A percentile compares a stretch with the other conserved stretches of the same genome.
These are phyloP conservation scores for Lerista edwardsae DNA, from an alignment of 2,797 vertebrate genomes.

Conservation along the genomic window DNA sequence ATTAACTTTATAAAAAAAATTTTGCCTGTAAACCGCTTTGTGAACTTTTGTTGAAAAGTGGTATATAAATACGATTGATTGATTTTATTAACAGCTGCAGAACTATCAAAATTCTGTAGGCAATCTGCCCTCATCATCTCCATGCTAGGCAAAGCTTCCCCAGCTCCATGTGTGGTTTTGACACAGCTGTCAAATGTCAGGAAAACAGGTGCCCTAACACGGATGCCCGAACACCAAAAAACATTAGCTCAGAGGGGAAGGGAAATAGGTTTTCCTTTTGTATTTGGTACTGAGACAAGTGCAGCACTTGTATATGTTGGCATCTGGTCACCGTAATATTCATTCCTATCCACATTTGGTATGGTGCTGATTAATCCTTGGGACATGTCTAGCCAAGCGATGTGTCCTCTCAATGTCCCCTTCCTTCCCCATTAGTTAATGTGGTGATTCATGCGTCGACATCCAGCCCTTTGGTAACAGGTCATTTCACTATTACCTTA, in stretches of 20 bases:
- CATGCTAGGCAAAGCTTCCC: background rate
- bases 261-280: background rate
- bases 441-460: background rate
- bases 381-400: background rate
- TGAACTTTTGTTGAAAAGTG: too few species aligned
- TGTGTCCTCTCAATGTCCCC: background rate
- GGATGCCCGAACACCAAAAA: background rate
- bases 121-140: background rate
- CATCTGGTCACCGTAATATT: background rate
- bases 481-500: background rate
- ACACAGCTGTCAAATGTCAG: background rate
- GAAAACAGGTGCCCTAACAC: too few species aligned
- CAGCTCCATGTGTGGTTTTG: background rate
- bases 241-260: too few species aligned
- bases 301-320: background rate
- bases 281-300: background rate
- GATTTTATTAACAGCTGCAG: background rate
- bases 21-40: too few species aligned
- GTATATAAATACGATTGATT: too few species aligned
- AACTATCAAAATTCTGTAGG: background rate
- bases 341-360: background rate
- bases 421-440: background rate
- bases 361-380: background rate
- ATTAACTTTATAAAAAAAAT: too few species aligned
- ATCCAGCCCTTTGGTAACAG: background rate